Percentiles rank a stretch among this genome's conserved stretches.
phyloP scores from a whole-genome alignment of 2,888 invertebrate species.

The Cataglyphis cursor region DNA sequence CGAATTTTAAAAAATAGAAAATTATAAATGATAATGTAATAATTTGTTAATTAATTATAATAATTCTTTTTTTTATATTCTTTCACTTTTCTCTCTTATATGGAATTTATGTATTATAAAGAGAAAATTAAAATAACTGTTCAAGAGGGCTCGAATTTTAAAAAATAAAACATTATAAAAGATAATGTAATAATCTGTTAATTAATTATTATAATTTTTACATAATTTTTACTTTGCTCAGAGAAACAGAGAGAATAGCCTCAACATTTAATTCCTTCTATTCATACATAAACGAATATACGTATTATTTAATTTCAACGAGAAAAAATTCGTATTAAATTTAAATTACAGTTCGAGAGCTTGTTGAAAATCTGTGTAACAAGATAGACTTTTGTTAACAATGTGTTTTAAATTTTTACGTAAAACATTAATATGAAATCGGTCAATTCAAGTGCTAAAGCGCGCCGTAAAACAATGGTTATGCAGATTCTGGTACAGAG shows the following conservation, averaged over 20 bases:
- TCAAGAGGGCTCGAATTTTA: not conserved
- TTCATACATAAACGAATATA: no score
- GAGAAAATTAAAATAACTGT: not conserved
- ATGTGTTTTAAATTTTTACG: not conserved
- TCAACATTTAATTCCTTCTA: not conserved
- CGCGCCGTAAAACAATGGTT: not conserved
- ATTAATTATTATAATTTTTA: not conserved
- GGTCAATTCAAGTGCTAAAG: not conserved
- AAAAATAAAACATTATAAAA: no score
- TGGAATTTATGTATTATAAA: not conserved
- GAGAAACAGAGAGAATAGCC: not conserved
- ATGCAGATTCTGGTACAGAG: not conserved
- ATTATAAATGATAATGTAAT: no score
- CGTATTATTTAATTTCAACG: not conserved
- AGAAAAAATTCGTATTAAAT: not conserved
- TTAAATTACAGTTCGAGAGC: not conserved
- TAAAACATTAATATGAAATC: not conserved
- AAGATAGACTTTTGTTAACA: not conserved
- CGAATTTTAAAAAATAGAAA: not conserved
- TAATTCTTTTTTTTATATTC: no score
- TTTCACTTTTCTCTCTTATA: not conserved
- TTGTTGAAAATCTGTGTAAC: not conserved
- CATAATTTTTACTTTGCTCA: not conserved
- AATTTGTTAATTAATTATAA: no score
- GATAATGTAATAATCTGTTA: not conserved